Conservation (phyloP, 2,113 vertebrate species). For the Corvus hawaiiensis region DNA sequence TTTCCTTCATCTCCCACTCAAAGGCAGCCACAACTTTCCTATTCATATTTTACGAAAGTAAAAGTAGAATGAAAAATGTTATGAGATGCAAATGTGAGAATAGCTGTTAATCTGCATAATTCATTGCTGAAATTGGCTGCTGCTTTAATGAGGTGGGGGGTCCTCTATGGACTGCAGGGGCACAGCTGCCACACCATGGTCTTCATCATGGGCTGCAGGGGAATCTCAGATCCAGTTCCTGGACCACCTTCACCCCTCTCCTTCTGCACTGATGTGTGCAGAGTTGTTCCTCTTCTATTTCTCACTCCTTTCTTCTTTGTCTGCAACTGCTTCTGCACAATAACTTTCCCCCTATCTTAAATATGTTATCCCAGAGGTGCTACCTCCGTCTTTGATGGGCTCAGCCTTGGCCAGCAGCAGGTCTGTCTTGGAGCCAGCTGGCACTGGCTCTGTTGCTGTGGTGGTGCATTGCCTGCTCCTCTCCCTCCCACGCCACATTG, state of each 20-base stretch:
- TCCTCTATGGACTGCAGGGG: not conserved
- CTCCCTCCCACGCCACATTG: not conserved
- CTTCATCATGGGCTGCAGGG: not conserved
- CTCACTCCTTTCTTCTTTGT: not conserved
- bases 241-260: fast-evolving
- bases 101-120: not conserved
- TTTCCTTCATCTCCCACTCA: not conserved
- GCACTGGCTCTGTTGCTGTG: not conserved
- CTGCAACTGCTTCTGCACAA: not conserved
- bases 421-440: not conserved
- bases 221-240: not conserved
- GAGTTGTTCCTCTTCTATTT: not conserved
- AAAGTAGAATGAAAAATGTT: not conserved
- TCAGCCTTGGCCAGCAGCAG: not conserved
- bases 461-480: not conserved
- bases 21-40: not conserved
- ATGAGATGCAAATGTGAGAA: not conserved
- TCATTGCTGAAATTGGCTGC: not conserved
- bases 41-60: not conserved
- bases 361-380: not conserved
- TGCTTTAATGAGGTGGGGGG: not conserved
- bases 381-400: fast-evolving
- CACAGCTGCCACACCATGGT: not conserved
- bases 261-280: not conserved
- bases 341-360: not conserved